Base-by-base conservation (phyloP, 2,888 invertebrate genomes). In the Dryobota labecula region DNA sequence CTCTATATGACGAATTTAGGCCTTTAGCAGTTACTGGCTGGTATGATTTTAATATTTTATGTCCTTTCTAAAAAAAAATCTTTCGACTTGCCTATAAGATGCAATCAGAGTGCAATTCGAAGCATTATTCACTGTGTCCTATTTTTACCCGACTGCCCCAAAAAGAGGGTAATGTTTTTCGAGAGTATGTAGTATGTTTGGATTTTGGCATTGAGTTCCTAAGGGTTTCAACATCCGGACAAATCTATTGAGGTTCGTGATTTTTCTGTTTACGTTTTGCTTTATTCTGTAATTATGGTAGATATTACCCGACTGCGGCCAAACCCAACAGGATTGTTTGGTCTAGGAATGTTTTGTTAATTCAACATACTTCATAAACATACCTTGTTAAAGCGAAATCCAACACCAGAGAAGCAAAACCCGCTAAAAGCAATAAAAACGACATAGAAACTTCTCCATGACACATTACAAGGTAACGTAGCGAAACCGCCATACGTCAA, bases 401-500 rank as follows among this genome's bases (percentile, higher is more conserved):
- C 9, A 38, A 67, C 47, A 62, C 67, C 43, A 24, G n/a, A 30
- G 9, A 24, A 60, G 6, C 36, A 30, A 53, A 56, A 20, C 38
- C 7, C 15, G 30, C 45, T 58, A 13, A 63, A 47, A 60, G 2
- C 38, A 74, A 69, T 54, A 84, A 77, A 73, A 65, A 71, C 58
- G 51, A 53, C 36, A 36, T 2, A 57, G 9, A 70, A 51, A 60
- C 76, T 27, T 41, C 27, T 58, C 47, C 57, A 7, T 74, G 63
- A 69, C 71, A 83, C 53, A 81, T 73, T 56, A 79, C 64, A 36
- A 43, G 36, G 8, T 64, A 54, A 11, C 77, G 70, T 27, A 57
- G 72, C 73, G 62, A 80, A 63, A 74, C 65, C 54, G 47, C 67
- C 41, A 72, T 84, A 80, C 60, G 73, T 86, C 77, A 84, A 78